Evolutionary conservation across 2,888 invertebrate species (phyloP).

Genomic region (Serripes groenlandicus): DNA sequence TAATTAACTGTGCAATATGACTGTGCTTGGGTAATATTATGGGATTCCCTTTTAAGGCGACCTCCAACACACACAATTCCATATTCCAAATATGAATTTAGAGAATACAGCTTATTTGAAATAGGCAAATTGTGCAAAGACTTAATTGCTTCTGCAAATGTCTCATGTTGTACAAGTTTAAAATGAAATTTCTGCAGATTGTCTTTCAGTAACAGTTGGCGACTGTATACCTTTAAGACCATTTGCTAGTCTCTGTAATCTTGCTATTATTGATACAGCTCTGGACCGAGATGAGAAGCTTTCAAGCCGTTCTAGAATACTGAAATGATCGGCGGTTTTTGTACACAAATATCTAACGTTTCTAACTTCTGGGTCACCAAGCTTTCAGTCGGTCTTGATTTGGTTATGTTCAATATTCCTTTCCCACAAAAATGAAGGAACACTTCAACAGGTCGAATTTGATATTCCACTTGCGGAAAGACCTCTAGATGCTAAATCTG

Average conservation of each 20-base stretch:
- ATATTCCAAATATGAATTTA: conserved; percentile 42
- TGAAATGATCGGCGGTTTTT: not conserved
- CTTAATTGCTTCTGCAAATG: not conserved
- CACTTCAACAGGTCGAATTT: conserved; percentile 28
- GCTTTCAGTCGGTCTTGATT: conserved; percentile 20
- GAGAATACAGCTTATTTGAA: conserved; percentile 38
- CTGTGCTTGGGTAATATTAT: conserved; percentile 65
- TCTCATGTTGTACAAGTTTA: conserved; percentile 35
- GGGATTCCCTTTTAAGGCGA: conserved; percentile 59
- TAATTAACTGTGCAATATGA: conserved; percentile 61
- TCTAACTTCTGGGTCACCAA: conserved; percentile 54
- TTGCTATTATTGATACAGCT: conserved; percentile 25
- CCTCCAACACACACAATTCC: conserved; percentile 40
- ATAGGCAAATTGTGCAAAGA: conserved; percentile 17
- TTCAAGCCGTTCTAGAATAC: conserved; percentile 5
- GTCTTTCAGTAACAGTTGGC: conserved; percentile 34
- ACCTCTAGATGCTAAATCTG: conserved; percentile 67
- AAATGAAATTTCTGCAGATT: conserved; percentile 36
- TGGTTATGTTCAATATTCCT: conserved; percentile 5
- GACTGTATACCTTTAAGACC: conserved; percentile 29
- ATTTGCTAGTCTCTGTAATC: conserved; percentile 29
- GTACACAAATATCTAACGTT: conserved; percentile 14
- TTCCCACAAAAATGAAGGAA: conserved; percentile 57
- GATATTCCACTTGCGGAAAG: conserved; percentile 21
- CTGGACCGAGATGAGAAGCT: conserved; percentile 30